These are phyloP conservation scores for Typhlichthys eigenmanni DNA, from an alignment of 2,797 vertebrate genomes.

Conservation along the genomic window DNA sequence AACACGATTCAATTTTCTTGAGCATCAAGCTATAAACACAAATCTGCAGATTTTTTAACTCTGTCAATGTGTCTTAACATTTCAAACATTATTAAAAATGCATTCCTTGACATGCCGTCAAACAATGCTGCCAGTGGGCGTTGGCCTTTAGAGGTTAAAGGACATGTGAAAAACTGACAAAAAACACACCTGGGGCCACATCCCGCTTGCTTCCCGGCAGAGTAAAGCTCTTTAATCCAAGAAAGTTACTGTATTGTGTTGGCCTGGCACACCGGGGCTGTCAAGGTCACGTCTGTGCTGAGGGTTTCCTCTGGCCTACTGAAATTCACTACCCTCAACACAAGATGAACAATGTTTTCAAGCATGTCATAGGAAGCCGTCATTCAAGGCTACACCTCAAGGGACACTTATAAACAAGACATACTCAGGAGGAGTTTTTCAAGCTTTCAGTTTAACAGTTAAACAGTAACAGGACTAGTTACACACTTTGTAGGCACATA, in stretches of 20 bases:
- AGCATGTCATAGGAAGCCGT: constrained; percentile 24
- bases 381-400: constrained; percentile 39
- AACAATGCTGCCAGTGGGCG: no score
- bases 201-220: constrained; percentile 44
- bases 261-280: constrained; percentile 35
- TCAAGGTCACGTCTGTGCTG: constrained; percentile 56
- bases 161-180: no score
- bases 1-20: no score
- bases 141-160: no score
- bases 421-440: constrained; percentile 46
- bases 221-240: constrained; percentile 49
- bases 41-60: no score
- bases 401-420: constrained; percentile 51
- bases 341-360: constrained; percentile 23
- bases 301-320: constrained; percentile 19
- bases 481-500: not conserved
- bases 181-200: constrained; percentile 39
- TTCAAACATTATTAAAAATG: no score
- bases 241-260: constrained; percentile 37
- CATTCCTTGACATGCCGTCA: no score
- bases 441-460: constrained; percentile 33
- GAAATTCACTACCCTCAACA: constrained; percentile 12
- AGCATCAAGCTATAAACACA: no score
- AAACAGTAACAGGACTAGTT: constrained; percentile 44
- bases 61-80: no score